Conservation (phyloP, 2,113 vertebrate species). For the Syngnathus scovelli region DNA sequence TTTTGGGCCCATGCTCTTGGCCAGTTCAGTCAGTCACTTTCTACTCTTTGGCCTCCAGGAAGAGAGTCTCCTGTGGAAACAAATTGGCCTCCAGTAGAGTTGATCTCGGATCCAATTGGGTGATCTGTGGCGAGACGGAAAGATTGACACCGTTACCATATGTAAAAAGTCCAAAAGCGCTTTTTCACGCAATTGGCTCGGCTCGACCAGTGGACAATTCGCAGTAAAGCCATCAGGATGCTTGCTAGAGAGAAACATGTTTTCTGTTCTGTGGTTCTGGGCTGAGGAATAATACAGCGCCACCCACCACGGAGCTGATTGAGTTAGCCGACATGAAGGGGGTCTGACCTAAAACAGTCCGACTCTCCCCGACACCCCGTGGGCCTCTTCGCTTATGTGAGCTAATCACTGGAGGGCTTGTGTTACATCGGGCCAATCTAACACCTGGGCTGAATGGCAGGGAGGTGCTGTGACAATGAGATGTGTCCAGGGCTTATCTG, state of each 20-base stretch:
- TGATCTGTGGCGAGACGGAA: conserved; percentile 73
- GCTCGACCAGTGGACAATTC: too few relatives aligned
- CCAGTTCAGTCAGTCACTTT: conserved; percentile 56
- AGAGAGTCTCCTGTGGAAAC: conserved; percentile 98
- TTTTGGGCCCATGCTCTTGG: conserved; percentile 59
- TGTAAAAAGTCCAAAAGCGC: too few relatives aligned
- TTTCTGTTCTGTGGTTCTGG: conserved; percentile 20
- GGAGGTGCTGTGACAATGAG: conserved; percentile 58
- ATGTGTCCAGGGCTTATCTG: conserved; percentile 68
- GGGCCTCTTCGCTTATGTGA: conserved; percentile 68
- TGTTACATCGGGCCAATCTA: conserved; percentile 71
- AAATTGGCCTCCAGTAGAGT: conserved; percentile 93
- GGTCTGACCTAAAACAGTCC: conserved; percentile 47
- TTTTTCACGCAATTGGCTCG: too few relatives aligned
- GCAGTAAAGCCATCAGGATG: too few relatives aligned
- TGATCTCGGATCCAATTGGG: conserved; percentile 87
- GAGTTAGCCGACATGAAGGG: conserved; percentile 49
- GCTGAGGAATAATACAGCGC: conserved; percentile 42
- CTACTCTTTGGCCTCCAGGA: conserved; percentile 96
- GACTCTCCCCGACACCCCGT: conserved; percentile 38
- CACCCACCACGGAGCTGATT: conserved; percentile 62
- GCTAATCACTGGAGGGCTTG: conserved; percentile 68
- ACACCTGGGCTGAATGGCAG: conserved; percentile 68
- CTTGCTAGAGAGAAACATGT: conserved; percentile 36
- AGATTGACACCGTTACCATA: too few relatives aligned